A percentile compares a stretch with the other conserved stretches of the same genome.
Conservation (phyloP, 1,140 invertebrate genomes). For the Drosophila sp. region DNA sequence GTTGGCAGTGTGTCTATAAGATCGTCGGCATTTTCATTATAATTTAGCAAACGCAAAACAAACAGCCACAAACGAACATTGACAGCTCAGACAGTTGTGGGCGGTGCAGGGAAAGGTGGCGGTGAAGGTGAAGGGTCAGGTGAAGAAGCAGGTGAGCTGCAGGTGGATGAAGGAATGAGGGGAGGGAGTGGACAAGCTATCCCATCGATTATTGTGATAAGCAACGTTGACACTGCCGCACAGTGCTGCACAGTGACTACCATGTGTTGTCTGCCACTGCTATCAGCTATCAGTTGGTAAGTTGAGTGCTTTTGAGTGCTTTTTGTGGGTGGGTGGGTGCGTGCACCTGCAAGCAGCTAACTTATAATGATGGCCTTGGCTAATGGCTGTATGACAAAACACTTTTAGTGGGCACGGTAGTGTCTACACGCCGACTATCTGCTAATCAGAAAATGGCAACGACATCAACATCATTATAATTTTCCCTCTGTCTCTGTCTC, state of each 20-base stretch:
- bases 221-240: slow-evolving; percentile 65
- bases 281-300: slow-evolving; percentile 26
- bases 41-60: slow-evolving; percentile 65
- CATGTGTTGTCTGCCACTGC: slow-evolving; percentile 39
- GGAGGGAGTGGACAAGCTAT: neutral
- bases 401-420: slow-evolving; percentile 42
- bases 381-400: slow-evolving; percentile 69
- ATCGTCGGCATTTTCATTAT: slow-evolving; percentile 55
- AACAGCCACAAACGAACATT: slow-evolving; percentile 71
- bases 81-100: slow-evolving; percentile 63
- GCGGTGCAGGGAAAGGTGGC: neutral
- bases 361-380: slow-evolving; percentile 62
- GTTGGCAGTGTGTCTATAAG: slow-evolving; percentile 18
- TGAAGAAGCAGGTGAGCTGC: neutral
- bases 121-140: too few relatives aligned
- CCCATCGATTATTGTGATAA: slow-evolving; percentile 79
- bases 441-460: slow-evolving; percentile 64
- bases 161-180: neutral
- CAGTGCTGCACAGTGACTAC: slow-evolving; percentile 13
- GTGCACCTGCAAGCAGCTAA: slow-evolving; percentile 18
- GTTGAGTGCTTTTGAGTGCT: slow-evolving; percentile 15
- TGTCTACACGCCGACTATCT: slow-evolving; percentile 29
- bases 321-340: slow-evolving; percentile 14
- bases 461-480: slow-evolving; percentile 61
- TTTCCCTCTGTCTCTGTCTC: slow-evolving; percentile 10